Conservation (phyloP, 1,140 invertebrate genomes). For the Drosophila hydei region DNA sequence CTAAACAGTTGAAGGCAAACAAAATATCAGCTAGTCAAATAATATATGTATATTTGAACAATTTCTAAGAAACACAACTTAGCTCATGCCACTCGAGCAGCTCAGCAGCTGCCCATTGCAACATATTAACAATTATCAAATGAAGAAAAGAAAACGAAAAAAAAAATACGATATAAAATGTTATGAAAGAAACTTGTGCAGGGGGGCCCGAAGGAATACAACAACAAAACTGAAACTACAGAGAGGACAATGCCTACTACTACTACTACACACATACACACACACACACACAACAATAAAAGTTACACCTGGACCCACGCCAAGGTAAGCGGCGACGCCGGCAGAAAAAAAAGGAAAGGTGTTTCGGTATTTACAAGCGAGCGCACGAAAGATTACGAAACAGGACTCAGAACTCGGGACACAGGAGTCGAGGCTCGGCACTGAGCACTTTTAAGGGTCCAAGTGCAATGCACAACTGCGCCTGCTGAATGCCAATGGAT, state of each 20-base stretch:
- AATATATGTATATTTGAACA: neutral
- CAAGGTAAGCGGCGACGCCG: constrained; percentile 1
- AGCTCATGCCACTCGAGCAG: constrained; percentile 14
- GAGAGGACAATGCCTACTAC: constrained; percentile 54
- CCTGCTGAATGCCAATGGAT: constrained; percentile 2
- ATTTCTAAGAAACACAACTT: constrained; percentile 1
- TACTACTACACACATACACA: constrained; percentile 24
- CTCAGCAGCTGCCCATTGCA: constrained; percentile 34
- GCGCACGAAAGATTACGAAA: constrained; percentile 70
- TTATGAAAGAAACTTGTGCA: constrained; percentile 46
- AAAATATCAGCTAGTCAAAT: neutral
- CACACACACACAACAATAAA: constrained; percentile 31
- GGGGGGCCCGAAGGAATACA: constrained; percentile 15
- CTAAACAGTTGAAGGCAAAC: neutral
- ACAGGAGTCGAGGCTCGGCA: neutral
- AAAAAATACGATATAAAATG: constrained; percentile 51
- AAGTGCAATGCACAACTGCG: constrained; percentile 31
- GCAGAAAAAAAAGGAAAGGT: constrained; percentile 59
- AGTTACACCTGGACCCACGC: constrained; percentile 78
- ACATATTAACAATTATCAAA: constrained; percentile 58
- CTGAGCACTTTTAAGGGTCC: constrained; percentile 23
- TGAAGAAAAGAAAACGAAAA: constrained; percentile 21
- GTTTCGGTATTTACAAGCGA: constrained; percentile 63
- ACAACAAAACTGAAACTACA: constrained; percentile 37
- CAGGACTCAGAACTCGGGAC: constrained; percentile 37